Evolutionary conservation across 2,888 invertebrate species (phyloP), one percentile per base, ranked within the genome.

Genomic region (Pachliopta kotzebuea): DNA sequence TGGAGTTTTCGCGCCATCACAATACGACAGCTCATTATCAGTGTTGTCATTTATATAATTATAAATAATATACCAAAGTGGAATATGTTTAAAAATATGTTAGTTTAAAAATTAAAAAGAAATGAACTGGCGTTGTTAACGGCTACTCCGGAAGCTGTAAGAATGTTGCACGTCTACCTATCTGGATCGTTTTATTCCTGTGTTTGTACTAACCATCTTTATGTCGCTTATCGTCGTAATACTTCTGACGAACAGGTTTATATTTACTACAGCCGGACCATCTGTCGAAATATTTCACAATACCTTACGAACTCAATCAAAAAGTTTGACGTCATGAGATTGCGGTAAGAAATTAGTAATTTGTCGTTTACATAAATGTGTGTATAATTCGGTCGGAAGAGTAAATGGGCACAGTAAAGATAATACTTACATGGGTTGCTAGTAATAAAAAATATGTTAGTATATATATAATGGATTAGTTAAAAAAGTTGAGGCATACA

Each of bases 141-240:
- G 58, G 55, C 62, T 21, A 29, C 62, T 58, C 62, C 65, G 20
- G 31, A 65, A 65, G 65, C 65, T 62, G 49, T 65, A 65, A 55
- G 29, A 60, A 65, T 49, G 49, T 60, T 49, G 56, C 42, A 64
- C 55, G 54, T 65, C 65, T 65, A 65, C 65, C 65, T 65, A 65
- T 62, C 65, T 65, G 57, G 45, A 57, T 58, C 55, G 54, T 67
- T 63, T 67, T 65, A 65, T 63, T 63, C 67, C 68, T 67, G 62
- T 42, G 60, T 63, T 60, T 53, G 72, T 88, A 97, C 98, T 98
- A 96, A 98, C 98, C 98, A 98, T 98, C 94, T 98, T 98, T 93
- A 97, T 98, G 95, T 98, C 98, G 95, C 98, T 98, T 94, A 98
- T 98, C 88, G 98, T 98, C 88, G 97, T 97, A 88, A 98, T 97